Evolutionary conservation across 2,888 invertebrate species (phyloP), one percentile per base, ranked within the genome.

Genomic region (Euzetes globulus): DNA sequence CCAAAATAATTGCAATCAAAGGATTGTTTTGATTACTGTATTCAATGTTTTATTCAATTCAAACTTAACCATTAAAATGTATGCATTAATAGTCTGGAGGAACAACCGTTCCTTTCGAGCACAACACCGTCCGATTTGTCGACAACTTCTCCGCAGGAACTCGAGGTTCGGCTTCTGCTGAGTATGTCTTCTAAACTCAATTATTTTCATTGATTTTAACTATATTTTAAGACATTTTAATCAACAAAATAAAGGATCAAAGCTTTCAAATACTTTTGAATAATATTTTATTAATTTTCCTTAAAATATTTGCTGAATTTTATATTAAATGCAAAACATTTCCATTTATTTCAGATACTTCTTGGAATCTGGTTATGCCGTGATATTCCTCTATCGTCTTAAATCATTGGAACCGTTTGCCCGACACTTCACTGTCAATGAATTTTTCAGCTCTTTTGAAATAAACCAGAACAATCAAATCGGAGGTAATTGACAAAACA

Each of bases 81-180:
- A 7, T 22, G 9, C 22, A 4, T 22, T 5, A 22, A 27, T 29
- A 94, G 80, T 96, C 95, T 76, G 98, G 98, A 52, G 98, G 98
- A 73, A 99, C 98, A 5, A 94, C 93, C 50, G 93, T 97, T 6
- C 98, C 98, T 0, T 83, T 99, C 74, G 99, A 99, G 82, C 93
- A 94, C 82, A 93, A 95, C 82, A 96, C 97, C 0, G 99, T 99
- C 0, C 88, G 99, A 72, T 99, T 93, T 84, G 94, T 99, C 74
- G 99, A 99, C 83, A 99, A 99, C 86, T 99, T 99, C 84, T 98
- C 97, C 83, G 92, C 94, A 22, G 99, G 99, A 65, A 94, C 91
- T 0, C 87, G 98, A 78, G 99, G 99, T 27, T 89, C 98, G 0
- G 88, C 93, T 0, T 97, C 97, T 0, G 90, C 97, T 0, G 99